Base-by-base conservation (phyloP, 1,140 invertebrate genomes). In the Maconellicoccus hirsutus region DNA sequence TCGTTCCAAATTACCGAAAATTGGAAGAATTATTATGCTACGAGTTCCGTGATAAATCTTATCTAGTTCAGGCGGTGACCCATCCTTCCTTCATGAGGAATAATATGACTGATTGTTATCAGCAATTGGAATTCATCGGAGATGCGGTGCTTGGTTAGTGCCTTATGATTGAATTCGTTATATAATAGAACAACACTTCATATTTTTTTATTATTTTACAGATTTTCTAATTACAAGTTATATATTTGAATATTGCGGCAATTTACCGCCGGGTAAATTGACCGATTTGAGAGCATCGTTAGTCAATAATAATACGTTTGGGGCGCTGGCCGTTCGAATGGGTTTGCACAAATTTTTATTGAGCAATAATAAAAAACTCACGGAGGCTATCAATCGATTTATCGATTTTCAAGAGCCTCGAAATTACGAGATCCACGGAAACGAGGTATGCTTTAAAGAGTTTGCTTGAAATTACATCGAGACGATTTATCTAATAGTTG, bases 181-280 rank as follows among this genome's bases (percentile, higher is more conserved):
- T 25, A 1, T 4, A 66, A 66, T 26, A 6, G 19, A 66, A 4
- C 3, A 66, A 66, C 3, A 25, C 10, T 66, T 66, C 2, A 23
- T 66, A 8, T 23, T 23, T 66, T 23, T 23, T 66, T 66, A 66
- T 25, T 25, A 8, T 66, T 26, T 66, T 25, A 12, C 78, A 85
- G 95, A 98, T 81, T 98, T 97, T 80, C 84, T 98, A 23, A 97
- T 98, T 72, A 99, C 97, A 0, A 83, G 96, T 21, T 94, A 98
- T 82, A 82, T 99, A 22, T 99, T 95, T 79, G 95, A 99, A 81
- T 96, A 99, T 82, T 84, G 87, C 0, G 82, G 91, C 29, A 87
- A 93, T 76, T 93, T 96, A 81, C 94, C 92, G 1, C 96, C 94
- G 1, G 98, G 97, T 33, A 93, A 95, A 4, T 81, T 99, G 27